Percentiles rank a stretch among this genome's conserved stretches.
Conservation (phyloP, 2,797 vertebrate genomes). For the Meriones psammophilus region DNA sequence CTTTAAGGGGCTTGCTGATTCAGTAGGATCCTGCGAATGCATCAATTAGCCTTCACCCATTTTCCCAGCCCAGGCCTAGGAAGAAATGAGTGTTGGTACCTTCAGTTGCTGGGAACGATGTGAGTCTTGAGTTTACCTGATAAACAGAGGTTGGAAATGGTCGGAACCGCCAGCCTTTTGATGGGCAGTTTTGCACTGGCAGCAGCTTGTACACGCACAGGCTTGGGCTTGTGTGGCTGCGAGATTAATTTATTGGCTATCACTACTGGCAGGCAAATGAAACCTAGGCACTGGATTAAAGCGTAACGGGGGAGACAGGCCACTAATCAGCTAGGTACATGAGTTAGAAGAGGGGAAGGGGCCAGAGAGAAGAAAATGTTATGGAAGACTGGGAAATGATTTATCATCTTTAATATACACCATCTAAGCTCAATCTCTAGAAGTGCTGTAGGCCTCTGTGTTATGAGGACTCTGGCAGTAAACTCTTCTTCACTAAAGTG, state of each 20-base stretch:
- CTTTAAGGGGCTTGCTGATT: slow-evolving; percentile 82
- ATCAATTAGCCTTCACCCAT: slow-evolving; percentile 79
- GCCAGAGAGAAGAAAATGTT: slow-evolving; percentile 75
- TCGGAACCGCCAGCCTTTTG: slow-evolving; percentile 64
- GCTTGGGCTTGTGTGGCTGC: slow-evolving; percentile 43
- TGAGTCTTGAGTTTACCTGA: slow-evolving; percentile 51
- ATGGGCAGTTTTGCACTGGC: slow-evolving; percentile 62
- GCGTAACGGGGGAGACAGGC: slow-evolving; percentile 39
- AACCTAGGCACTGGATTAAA: slow-evolving; percentile 80
- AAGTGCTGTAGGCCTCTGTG: slow-evolving; percentile 63
- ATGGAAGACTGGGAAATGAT: slow-evolving; percentile 77
- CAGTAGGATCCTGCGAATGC: slow-evolving; percentile 82
- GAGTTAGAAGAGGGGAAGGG: slow-evolving; percentile 79
- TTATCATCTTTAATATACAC: slow-evolving; percentile 85
- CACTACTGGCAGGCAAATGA: slow-evolving; percentile 80
- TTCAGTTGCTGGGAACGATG: slow-evolving; percentile 68
- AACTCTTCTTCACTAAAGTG: slow-evolving; percentile 63
- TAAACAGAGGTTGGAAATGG: slow-evolving; percentile 68
- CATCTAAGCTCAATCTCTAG: slow-evolving; percentile 72
- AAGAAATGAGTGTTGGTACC: slow-evolving; percentile 77
- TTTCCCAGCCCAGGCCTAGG: slow-evolving; percentile 69
- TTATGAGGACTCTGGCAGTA: slow-evolving; percentile 74
- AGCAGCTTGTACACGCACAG: slow-evolving; percentile 66
- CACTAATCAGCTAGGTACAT: slow-evolving; percentile 82
- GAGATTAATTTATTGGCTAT: slow-evolving; percentile 83